Conservation (phyloP, 2,797 vertebrate species). For the Syncerus caffer region DNA sequence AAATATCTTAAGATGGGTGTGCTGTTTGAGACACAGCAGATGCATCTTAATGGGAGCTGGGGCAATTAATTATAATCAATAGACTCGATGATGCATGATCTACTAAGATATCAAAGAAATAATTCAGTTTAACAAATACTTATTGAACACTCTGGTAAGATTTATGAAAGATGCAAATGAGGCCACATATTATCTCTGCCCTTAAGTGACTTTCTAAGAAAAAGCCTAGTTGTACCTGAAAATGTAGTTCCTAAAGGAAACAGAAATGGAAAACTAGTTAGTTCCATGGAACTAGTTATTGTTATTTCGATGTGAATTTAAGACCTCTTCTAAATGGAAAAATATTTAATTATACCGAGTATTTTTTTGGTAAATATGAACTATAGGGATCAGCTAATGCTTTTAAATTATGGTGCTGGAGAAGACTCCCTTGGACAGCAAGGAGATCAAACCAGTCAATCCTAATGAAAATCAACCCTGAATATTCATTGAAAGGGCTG, state of each 20-base stretch:
- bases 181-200: neutral
- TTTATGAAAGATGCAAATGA: slow-evolving; percentile 27
- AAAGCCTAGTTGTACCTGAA: neutral
- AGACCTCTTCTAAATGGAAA: neutral
- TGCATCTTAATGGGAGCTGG: slow-evolving; percentile 47
- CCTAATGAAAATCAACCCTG: neutral
- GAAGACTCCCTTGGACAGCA: neutral
- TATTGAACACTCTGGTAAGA: slow-evolving; percentile 17
- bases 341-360: neutral
- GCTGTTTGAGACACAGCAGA: neutral
- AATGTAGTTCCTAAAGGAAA: neutral
- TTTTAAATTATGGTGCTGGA: neutral
- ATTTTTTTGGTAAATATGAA: neutral
- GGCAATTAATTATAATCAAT: slow-evolving; percentile 53
- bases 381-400: neutral
- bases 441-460: neutral
- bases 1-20: neutral
- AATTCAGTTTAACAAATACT: slow-evolving; percentile 55
- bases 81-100: neutral
- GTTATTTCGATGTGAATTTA: neutral
- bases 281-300: neutral
- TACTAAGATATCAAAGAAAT: slow-evolving; percentile 31
- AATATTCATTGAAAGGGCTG: neutral
- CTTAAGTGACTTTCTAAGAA: neutral
- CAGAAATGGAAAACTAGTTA: neutral